Evolutionary conservation across 2,113 vertebrate genomes (phyloP).

Genomic region (Halcyon senegalensis): DNA sequence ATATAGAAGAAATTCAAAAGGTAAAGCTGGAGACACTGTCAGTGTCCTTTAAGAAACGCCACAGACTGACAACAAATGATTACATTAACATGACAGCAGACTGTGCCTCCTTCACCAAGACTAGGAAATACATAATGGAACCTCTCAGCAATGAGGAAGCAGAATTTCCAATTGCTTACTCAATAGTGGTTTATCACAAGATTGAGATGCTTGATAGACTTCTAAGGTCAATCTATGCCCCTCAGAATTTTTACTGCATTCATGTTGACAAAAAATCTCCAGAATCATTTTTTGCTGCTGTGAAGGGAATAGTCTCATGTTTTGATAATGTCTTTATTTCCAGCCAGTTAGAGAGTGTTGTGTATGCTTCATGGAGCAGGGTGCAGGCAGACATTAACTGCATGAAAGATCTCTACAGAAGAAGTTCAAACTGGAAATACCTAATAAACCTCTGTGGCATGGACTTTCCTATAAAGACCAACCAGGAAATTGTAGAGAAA

Average conservation of each 20-base stretch:
- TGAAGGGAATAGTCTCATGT: conserved; percentile 82
- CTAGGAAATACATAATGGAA: conserved; percentile 83
- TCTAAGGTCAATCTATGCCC: conserved; percentile 80
- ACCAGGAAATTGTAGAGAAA: conserved; percentile 86
- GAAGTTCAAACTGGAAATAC: conserved; percentile 84
- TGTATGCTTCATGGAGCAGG: conserved; percentile 87
- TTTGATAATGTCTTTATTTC: conserved; percentile 89
- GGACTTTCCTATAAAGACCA: conserved; percentile 95
- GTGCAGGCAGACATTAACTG: conserved; percentile 94
- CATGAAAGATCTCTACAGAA: conserved; percentile 86
- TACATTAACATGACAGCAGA: conserved; percentile 82
- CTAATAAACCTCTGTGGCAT: conserved; percentile 92
- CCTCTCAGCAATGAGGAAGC: conserved; percentile 86
- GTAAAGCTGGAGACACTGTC: conserved; percentile 78
- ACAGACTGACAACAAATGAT: conserved; percentile 71
- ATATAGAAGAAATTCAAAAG: conserved; percentile 77
- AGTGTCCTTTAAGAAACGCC: conserved; percentile 70
- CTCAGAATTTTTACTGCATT: conserved; percentile 85
- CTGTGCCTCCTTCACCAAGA: conserved; percentile 79
- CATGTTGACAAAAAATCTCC: conserved; percentile 83
- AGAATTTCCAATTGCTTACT: conserved; percentile 89
- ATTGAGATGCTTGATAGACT: conserved; percentile 90
- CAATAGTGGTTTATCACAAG: conserved; percentile 90
- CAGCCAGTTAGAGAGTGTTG: conserved; percentile 79
- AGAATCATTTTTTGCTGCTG: conserved; percentile 73